A percentile compares a stretch with the other conserved stretches of the same genome.
These are phyloP conservation scores for Mus pahari DNA, from an alignment of 2,113 vertebrate species.

Conservation along the genomic window DNA sequence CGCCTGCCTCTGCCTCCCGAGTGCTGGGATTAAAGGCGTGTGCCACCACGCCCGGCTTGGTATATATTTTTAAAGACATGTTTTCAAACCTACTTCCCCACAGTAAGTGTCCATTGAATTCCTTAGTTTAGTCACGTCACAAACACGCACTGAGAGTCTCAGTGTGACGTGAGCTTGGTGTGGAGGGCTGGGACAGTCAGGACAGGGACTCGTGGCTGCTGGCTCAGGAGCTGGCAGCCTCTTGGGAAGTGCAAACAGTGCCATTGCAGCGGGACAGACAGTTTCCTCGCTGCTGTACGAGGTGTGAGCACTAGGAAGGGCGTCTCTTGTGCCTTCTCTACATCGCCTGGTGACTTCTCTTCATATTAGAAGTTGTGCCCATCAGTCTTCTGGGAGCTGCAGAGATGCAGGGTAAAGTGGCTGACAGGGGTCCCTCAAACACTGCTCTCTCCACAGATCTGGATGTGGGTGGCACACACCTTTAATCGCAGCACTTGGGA, in stretches of 20 bases:
- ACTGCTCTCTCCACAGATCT: background rate
- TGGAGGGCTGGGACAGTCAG: background rate
- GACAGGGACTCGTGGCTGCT: background rate
- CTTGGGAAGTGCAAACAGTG: background rate
- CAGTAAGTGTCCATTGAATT: background rate
- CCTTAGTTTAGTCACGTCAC: background rate
- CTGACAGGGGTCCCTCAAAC: background rate
- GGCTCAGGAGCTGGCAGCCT: background rate
- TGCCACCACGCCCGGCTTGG: too few species aligned
- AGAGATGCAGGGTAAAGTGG: background rate
- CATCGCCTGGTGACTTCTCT: background rate
- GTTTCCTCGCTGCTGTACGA: rapidly evolving
- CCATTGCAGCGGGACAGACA: background rate
- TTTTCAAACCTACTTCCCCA: background rate
- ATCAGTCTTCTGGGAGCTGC: background rate
- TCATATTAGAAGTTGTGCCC: background rate
- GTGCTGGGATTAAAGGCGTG: too few species aligned
- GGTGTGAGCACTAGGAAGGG: background rate
- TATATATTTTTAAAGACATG: background rate
- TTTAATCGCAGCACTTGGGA: background rate
- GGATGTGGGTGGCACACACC: background rate
- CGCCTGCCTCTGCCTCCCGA: too few species aligned
- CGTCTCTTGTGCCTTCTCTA: background rate
- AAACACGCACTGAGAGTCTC: background rate
- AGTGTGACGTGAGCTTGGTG: background rate